These are phyloP conservation scores for Drosophila kikkawai DNA, from an alignment of 1,140 invertebrate genomes.

Conservation along the genomic window DNA sequence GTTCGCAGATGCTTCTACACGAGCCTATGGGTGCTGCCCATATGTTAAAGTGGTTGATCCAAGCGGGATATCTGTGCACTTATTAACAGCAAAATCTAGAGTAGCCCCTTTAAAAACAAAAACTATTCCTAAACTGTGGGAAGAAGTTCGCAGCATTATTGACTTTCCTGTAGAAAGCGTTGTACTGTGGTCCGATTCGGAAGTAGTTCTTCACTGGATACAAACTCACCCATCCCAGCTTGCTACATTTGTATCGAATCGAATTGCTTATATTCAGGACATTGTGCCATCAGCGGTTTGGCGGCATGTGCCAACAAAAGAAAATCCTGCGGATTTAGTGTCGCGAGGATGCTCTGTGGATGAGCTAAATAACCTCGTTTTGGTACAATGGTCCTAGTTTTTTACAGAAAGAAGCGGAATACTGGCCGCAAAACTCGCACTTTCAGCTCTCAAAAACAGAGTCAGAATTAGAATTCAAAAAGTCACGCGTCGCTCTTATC, in stretches of 20 bases:
- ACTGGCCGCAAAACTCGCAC: neutral
- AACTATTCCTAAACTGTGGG: no score
- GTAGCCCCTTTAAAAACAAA: no score
- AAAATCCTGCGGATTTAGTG: no score
- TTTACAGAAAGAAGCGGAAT: neutral
- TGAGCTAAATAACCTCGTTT: no score
- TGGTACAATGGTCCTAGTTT: no score
- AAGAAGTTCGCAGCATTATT: no score
- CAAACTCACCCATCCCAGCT: slow-evolving; percentile 1
- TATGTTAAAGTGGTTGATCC: neutral
- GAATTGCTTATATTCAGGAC: slow-evolving; percentile 13
- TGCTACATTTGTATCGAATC: slow-evolving; percentile 6
- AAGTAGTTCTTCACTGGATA: slow-evolving; percentile 12
- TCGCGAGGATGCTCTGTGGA: no score
- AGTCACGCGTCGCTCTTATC: no score
- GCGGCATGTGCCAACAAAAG: no score
- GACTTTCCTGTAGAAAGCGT: slow-evolving; percentile 81
- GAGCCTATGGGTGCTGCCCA: neutral
- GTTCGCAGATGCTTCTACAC: neutral
- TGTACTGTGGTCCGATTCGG: slow-evolving; percentile 6
- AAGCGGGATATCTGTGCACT: slow-evolving; percentile 17
- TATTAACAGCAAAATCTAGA: no score
- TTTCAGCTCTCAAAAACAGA: neutral
- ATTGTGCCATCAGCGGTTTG: neutral
- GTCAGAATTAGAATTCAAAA: no score